phyloP scores from a whole-genome alignment of 1,140 invertebrate genomes.

The Drosophila funebris region DNA sequence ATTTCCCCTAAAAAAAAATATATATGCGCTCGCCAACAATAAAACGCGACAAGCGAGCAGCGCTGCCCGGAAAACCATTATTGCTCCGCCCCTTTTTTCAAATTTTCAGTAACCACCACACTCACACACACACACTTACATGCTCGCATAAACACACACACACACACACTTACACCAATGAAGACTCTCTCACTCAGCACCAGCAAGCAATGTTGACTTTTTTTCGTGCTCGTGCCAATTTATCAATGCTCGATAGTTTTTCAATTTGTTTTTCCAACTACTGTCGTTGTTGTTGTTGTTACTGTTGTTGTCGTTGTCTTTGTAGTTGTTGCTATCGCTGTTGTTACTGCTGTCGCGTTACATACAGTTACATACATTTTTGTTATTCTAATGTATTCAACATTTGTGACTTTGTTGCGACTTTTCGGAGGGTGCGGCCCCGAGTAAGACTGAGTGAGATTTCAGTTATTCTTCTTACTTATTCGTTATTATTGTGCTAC shows the following conservation, averaged over 20 bases:
- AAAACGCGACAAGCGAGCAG: slow-evolving; percentile 56
- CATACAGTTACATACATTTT: slow-evolving; percentile 48
- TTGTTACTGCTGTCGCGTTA: slow-evolving; percentile 36
- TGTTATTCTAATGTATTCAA: slow-evolving; percentile 74
- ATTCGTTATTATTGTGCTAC: slow-evolving; percentile 5
- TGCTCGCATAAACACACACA: no score
- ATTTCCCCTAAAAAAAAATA: slow-evolving; percentile 81
- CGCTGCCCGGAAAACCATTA: slow-evolving; percentile 77
- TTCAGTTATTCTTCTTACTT: slow-evolving; percentile 1
- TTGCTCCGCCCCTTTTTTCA: slow-evolving; percentile 78
- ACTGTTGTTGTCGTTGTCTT: slow-evolving; percentile 17
- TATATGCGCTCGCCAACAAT: slow-evolving; percentile 25
- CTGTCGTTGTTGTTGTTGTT: slow-evolving; percentile 34
- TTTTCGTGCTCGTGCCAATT: slow-evolving; percentile 73
- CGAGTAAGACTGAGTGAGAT: slow-evolving; percentile 9
- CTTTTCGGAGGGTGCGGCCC: slow-evolving; percentile 23
- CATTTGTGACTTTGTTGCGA: slow-evolving; percentile 46
- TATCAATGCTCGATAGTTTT: slow-evolving; percentile 82
- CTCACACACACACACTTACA: slow-evolving; percentile 24
- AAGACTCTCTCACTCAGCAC: slow-evolving; percentile 4
- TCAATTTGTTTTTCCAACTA: slow-evolving; percentile 72
- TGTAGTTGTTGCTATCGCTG: slow-evolving; percentile 22
- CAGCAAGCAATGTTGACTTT: slow-evolving; percentile 27
- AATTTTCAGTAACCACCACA: slow-evolving; percentile 76
- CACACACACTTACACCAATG: slow-evolving; percentile 33